Base-by-base conservation (phyloP, 1,140 invertebrate genomes). In the Parasteatoda tepidariorum region DNA sequence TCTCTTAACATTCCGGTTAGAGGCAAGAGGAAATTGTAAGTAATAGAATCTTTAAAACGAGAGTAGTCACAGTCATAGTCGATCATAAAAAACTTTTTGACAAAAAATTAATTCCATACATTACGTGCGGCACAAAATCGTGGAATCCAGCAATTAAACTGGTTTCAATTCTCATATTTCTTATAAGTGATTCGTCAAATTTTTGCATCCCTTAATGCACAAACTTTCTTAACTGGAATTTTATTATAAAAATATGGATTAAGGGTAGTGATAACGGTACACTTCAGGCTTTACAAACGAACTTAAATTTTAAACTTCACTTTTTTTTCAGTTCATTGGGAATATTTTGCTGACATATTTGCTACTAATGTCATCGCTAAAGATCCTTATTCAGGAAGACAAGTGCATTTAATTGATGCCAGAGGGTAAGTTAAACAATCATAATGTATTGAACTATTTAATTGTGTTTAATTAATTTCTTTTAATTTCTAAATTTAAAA, bases 291-390 rank as follows among this genome's bases (percentile, higher is more conserved):
- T n/a, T n/a, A n/a, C n/a, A n/a, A n/a, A n/a, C n/a, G n/a, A n/a
- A n/a, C n/a, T n/a, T n/a, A n/a, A n/a, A n/a, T n/a, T n/a, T n/a
- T n/a, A n/a, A n/a, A n/a, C n/a, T n/a, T n/a, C n/a, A 6, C 13
- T 41, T 24, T 15, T 31, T 57, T 82, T 66, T 33, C 55, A 88
- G 87, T 86, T 83, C 87, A 85, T 24, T 87, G 82, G 71, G 86
- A 86, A 0, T 87, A 76, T 34, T 86, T 85, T 79, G 94, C 93
- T 0, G 96, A 97, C 86, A 97, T 97, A 76, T 97, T 97, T 87
- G 96, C 96, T 2, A 97, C 95, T 0, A 96, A 97, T 88, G 95
- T 97, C 0, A 94, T 97, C n/a, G 96, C 95, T 2, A 92, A 95
- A 87, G 95, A 97, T 92, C 95, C 96, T 0, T 97, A 97, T 87